A percentile compares a stretch with the other conserved stretches of the same genome.
Evolutionary conservation across 2,888 invertebrate species (phyloP).

Genomic region (Tetrapedia diversipes): DNA sequence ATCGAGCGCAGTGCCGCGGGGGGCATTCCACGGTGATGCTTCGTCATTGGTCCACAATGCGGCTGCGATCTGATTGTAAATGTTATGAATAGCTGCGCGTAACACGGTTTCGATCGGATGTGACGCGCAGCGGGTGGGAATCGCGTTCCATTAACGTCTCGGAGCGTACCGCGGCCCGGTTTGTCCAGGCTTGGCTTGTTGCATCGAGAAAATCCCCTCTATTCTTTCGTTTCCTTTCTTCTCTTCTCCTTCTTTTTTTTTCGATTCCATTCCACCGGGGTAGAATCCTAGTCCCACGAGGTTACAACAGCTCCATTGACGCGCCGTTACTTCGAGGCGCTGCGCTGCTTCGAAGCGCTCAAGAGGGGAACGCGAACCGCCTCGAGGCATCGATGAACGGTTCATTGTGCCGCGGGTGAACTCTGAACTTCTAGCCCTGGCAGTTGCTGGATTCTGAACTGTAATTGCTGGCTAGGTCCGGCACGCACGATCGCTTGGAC

Average conservation of each 20-base stretch:
- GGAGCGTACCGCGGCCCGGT: neutral
- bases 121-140: slow-evolving; percentile 68
- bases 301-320: slow-evolving; percentile 69
- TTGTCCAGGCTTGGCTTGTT: slow-evolving; percentile 5
- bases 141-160: slow-evolving; percentile 65
- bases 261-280: neutral
- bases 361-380: slow-evolving; percentile 43
- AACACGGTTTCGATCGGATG: slow-evolving; percentile 68
- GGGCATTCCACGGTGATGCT: slow-evolving; percentile 58
- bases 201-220: slow-evolving; percentile 17
- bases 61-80: slow-evolving; percentile 59
- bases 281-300: slow-evolving; percentile 44
- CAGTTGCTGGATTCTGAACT: slow-evolving; percentile 60
- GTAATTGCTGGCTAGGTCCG: slow-evolving; percentile 44
- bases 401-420: slow-evolving; percentile 68
- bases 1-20: slow-evolving; percentile 37
- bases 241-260: too few relatives aligned
- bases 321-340: slow-evolving; percentile 63
- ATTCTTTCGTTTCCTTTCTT: neutral
- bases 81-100: slow-evolving; percentile 73
- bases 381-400: slow-evolving; percentile 66
- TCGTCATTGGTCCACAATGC: slow-evolving; percentile 69
- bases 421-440: slow-evolving; percentile 65
- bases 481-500: slow-evolving; percentile 29
- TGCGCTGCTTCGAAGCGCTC: slow-evolving; percentile 62